Evolutionary conservation across 92 coral and sea anemone genomes (phyloP).

Genomic region (Palythoa heliodiscus): DNA sequence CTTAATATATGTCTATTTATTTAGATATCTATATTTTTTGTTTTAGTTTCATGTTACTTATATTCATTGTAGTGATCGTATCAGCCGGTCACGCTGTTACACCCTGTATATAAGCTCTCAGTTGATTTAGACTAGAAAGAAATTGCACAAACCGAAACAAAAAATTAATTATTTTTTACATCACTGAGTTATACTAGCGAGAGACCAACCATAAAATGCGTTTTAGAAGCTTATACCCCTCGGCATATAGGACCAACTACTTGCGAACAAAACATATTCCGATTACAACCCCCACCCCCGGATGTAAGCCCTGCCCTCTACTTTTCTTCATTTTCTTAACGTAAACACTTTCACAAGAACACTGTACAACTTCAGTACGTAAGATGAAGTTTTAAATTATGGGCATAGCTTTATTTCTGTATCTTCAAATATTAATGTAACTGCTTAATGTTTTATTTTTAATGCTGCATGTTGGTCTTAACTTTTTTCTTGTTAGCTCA

Average conservation of each 20-base stretch:
- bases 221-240: conserved; percentile 11
- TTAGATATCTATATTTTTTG: too few species aligned
- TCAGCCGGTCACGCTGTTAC: neutral
- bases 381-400: neutral
- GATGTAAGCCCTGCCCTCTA: too few species aligned
- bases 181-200: neutral
- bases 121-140: neutral
- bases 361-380: neutral
- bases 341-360: too few species aligned
- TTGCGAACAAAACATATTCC: too few species aligned
- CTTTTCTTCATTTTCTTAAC: too few species aligned
- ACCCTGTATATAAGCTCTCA: conserved; percentile 5
- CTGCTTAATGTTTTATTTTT: too few species aligned
- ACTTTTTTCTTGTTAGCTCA: neutral
- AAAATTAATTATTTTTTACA: neutral
- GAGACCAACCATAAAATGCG: neutral
- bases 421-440: neutral
- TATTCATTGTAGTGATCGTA: too few species aligned
- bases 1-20: too few species aligned
- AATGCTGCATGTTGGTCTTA: neutral
- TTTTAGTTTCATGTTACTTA: neutral
- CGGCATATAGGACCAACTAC: neutral
- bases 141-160: neutral
- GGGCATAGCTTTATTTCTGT: neutral
- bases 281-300: too few species aligned